Evolutionary conservation across 1,140 invertebrate genomes (phyloP).

Genomic region (Hyles euphorbiae): DNA sequence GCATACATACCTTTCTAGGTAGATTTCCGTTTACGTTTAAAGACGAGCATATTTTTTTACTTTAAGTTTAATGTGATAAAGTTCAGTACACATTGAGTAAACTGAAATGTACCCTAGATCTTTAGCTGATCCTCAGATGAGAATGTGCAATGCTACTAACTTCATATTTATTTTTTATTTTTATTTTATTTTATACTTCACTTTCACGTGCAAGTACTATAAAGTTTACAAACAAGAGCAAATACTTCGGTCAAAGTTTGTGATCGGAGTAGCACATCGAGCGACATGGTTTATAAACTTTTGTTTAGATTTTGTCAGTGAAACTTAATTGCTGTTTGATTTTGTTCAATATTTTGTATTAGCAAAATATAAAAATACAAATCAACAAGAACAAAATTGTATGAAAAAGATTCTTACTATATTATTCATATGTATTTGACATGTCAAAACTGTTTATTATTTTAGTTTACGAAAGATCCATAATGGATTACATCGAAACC

Average conservation of each 20-base stretch:
- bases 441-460: no score
- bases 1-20: conserved; percentile 56
- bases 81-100: conserved; percentile 23
- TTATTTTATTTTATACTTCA: conserved; percentile 63
- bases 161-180: conserved; percentile 70
- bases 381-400: no score
- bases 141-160: conserved; percentile 73
- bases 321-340: no score
- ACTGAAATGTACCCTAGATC: conserved; percentile 52
- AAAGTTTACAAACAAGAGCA: conserved; percentile 48
- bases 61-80: conserved; percentile 1
- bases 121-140: conserved; percentile 69
- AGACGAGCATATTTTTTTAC: conserved; percentile 6
- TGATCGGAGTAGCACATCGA: conserved; percentile 35
- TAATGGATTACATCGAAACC: no score
- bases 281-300: conserved; percentile 36
- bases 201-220: conserved; percentile 47
- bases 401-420: no score
- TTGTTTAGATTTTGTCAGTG: no score
- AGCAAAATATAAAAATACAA: no score
- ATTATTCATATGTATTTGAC: no score
- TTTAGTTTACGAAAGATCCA: no score
- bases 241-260: conserved; percentile 39
- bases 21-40: conserved; percentile 51
- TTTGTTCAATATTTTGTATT: no score